Evolutionary conservation across 2,797 vertebrate genomes (phyloP), one percentile per base, ranked within the genome.

Genomic region (Acanthurus leucopareius): DNA sequence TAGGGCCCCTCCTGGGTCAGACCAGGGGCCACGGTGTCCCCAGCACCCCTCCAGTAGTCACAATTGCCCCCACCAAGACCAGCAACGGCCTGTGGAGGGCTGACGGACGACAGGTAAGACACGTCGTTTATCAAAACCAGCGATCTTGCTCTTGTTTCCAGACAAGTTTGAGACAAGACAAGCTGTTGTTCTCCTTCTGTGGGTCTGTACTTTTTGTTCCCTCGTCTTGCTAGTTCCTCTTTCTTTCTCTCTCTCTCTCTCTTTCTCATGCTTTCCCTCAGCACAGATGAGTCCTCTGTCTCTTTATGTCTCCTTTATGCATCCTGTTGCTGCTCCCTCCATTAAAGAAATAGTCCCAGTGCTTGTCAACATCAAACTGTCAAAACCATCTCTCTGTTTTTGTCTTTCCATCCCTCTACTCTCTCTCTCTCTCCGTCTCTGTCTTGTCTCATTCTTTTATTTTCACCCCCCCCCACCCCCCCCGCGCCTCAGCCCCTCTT

Each of bases 11-110:
- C 90, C 96, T 97, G 0, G 97, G 97, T 69, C 97, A 97, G 38
- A 95, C 95, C 0, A 96, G 96, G 75, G 96, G 96, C 71, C 97
- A 97, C 95, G 95, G 94, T 0, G 95, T 97, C 79, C 96, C 97
- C 76, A 95, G 95, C 93, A 97, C 97, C 0, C 96, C 98, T 0
- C 98, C 98, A 0, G 97, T 99, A 1, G 98, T 98, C 92, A 98
- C 98, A 86, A 99, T 99, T 8, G 97, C 97, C 60, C 98, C 98
- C 8, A 99, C 97, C 10, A 93, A 93, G 86, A 92, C 88, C 69
- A 94, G 83, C 89, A 92, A 90, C 92, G 88, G 92, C 89, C 92
- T 92, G 87, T 92, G 94, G 92, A 92, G 94, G 88, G 80, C 91
- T 8, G 92, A 94, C 83, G 87, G 93, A 70, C 90, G 91, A 69